Percentiles rank a stretch among this genome's conserved stretches.
These are phyloP conservation scores for Torymus auratus DNA, from an alignment of 2,888 invertebrate species.

Conservation along the genomic window DNA sequence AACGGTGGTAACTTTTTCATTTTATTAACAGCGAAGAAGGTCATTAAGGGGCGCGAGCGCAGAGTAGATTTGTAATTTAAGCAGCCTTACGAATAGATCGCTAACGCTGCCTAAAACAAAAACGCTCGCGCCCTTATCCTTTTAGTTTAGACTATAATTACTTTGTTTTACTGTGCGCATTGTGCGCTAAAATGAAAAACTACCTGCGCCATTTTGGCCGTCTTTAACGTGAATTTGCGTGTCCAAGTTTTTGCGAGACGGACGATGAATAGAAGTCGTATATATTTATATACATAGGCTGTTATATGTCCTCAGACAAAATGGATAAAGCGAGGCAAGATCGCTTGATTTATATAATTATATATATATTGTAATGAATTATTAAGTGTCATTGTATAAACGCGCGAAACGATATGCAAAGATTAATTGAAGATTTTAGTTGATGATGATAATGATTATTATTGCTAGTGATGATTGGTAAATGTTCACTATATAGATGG, in stretches of 20 bases:
- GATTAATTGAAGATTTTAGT: conserved; percentile 21
- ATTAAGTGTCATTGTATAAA: not conserved
- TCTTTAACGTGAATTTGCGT: conserved; percentile 7
- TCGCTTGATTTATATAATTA: not conserved
- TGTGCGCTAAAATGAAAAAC: not conserved
- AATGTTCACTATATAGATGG: no score
- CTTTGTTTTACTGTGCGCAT: not conserved
- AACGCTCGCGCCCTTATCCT: no score
- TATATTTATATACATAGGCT: no score
- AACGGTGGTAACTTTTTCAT: no score
- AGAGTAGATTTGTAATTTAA: no score
- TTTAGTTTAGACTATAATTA: no score
- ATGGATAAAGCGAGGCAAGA: no score
- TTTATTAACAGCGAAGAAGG: no score
- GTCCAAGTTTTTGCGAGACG: conserved; percentile 22
- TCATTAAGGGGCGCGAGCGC: no score
- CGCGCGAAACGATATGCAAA: conserved; percentile 40
- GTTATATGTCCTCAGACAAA: no score
- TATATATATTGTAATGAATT: not conserved
- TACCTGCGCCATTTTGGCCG: not conserved
- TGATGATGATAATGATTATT: not conserved
- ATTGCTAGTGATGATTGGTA: conserved; percentile 9
- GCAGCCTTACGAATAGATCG: no score
- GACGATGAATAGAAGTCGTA: not conserved
- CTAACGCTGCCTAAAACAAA: no score